A percentile compares a stretch with the other conserved stretches of the same genome.
phyloP scores from a whole-genome alignment of 2,888 invertebrate genomes.

The Amphipyra berbera region DNA sequence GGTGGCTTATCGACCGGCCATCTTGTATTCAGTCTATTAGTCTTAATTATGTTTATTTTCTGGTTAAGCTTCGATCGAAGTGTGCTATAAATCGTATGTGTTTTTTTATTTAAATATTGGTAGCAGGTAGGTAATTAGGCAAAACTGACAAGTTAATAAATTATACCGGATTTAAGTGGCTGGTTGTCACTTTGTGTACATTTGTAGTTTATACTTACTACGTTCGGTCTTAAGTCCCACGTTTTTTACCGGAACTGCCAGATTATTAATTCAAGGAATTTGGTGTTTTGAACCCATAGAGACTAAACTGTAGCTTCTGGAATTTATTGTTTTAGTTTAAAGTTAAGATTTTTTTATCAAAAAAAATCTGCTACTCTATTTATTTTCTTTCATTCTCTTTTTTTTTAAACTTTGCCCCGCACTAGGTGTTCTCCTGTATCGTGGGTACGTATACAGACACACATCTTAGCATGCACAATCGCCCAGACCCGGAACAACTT shows the following conservation, averaged over 20 bases:
- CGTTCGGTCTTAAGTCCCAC: neutral
- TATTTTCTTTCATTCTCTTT: no score
- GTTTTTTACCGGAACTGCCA: constrained; percentile 1
- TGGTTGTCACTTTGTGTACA: constrained; percentile 5
- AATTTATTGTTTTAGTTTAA: no score
- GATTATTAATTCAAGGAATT: neutral
- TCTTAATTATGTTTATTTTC: constrained; percentile 50
- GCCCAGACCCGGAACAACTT: no score
- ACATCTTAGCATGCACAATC: no score
- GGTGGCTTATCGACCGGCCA: constrained; percentile 47
- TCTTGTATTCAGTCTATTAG: constrained; percentile 51
- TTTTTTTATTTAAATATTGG: constrained; percentile 35
- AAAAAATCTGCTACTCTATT: no score
- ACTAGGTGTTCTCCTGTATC: no score
- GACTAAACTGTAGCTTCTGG: neutral
- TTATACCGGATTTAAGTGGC: constrained; percentile 19
- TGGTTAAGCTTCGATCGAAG: constrained; percentile 33
- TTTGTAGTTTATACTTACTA: constrained; percentile 2
- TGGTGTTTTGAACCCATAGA: neutral
- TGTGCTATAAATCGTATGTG: constrained; percentile 37
- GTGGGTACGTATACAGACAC: no score
- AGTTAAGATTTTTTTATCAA: no score
- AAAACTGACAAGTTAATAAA: constrained; percentile 32
- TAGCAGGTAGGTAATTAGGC: constrained; percentile 30
- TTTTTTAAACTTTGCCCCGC: no score